Evolutionary conservation across 2,888 invertebrate species (phyloP).

Genomic region (Lasiommata megera): DNA sequence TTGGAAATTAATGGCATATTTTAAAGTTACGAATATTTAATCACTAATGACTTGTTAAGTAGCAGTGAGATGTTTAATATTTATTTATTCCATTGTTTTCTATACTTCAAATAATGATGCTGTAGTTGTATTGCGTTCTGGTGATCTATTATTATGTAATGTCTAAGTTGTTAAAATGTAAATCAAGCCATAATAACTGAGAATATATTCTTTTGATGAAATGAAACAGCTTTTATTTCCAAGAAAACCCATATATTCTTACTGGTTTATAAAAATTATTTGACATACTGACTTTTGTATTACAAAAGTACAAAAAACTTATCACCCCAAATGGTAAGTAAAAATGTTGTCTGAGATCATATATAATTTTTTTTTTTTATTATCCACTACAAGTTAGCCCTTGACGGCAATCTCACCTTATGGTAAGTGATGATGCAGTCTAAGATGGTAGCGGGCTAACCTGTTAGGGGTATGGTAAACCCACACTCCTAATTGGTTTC

Average conservation of each 20-base stretch:
- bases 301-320: too few species aligned
- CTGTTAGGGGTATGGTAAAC: too few species aligned
- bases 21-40: slow-evolving; percentile 76
- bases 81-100: slow-evolving; percentile 76
- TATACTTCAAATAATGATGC: slow-evolving; percentile 53
- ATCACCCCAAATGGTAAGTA: too few species aligned
- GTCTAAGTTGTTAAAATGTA: slow-evolving; percentile 80
- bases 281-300: not conserved
- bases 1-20: slow-evolving; percentile 65
- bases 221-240: slow-evolving; percentile 45
- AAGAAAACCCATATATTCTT: not conserved
- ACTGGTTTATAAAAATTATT: not conserved
- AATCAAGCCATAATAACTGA: slow-evolving; percentile 82
- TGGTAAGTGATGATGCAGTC: too few species aligned
- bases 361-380: too few species aligned
- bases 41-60: slow-evolving; percentile 75
- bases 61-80: slow-evolving; percentile 73
- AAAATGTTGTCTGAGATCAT: not conserved
- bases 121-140: slow-evolving; percentile 75
- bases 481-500: too few species aligned
- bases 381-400: too few species aligned
- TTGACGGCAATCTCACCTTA: too few species aligned
- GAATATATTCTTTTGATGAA: slow-evolving; percentile 80
- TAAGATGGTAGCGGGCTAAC: too few species aligned
- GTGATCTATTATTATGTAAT: slow-evolving; percentile 79